Evolutionary conservation across 2,797 vertebrate genomes (phyloP), one percentile per base, ranked within the genome.

Genomic region (Pipistrellus pipistrellus): DNA sequence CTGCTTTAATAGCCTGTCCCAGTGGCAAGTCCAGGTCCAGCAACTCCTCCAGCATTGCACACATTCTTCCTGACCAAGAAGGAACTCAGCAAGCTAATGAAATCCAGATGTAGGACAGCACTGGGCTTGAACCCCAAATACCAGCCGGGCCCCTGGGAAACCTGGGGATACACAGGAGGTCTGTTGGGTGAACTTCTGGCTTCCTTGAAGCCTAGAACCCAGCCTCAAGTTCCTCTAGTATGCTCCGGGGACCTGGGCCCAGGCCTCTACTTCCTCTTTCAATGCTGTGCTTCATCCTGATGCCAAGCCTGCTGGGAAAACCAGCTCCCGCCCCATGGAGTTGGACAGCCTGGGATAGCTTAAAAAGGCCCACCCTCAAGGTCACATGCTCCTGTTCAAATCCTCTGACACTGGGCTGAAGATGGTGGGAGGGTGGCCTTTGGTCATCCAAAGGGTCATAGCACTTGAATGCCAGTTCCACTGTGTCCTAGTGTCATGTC

Each of bases 41-140:
- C 83, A 59, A 78, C 89, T 96, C 86, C 96, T 92, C 86, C 12
- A 6, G 96, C 53, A 9, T 87, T 62, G 71, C 91, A 85, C 35
- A 64, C 85, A 95, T 95, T 97, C 89, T 91, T 96, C 96, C 64
- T 17, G 62, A 91, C 93, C 89, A 91, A 93, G 88, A 96, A 96
- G 48, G 88, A 96, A 96, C 75, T 76, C 71, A 0, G 75, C 3
- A 4, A 93, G 72, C 83, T 97, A 96, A 97, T 20, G 6, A 48
- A 48, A 97, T 95, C 95, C 96, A 97, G 97, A 97, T 97, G 96
- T 93, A 71, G 59, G 46, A 86, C 68, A 93, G 84, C 4, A 35
- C 87, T 96, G 91, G 91, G 76, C 76, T 97, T 92, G 96, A 96
- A 96, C 97, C 97, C 92, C 59, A 95, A 96, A 97, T 96, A 95